phyloP scores from a whole-genome alignment of 2,888 invertebrate species.

The Saturnia pavonia region DNA sequence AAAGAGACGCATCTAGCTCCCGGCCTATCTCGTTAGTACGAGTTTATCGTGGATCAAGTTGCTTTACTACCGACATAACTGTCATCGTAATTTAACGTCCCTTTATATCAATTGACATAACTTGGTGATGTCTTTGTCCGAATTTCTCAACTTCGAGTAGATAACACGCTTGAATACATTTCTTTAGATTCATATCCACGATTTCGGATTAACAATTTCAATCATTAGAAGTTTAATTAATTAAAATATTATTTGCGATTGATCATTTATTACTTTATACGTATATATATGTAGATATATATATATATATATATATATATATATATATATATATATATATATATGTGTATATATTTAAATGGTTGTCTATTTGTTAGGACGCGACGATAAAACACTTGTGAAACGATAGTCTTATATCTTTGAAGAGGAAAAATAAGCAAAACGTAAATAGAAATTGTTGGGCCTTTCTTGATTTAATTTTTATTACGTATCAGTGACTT shows the following conservation, averaged over 20 bases:
- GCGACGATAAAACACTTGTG: no score
- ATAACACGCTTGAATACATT: slow-evolving; percentile 54
- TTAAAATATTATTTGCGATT: neutral
- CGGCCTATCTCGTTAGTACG: slow-evolving; percentile 45
- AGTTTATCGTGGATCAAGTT: slow-evolving; percentile 55
- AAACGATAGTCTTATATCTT: neutral
- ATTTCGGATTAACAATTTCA: slow-evolving; percentile 33
- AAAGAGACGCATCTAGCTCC: slow-evolving; percentile 14
- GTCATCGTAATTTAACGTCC: slow-evolving; percentile 72
- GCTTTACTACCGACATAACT: slow-evolving; percentile 64
- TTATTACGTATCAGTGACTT: slow-evolving; percentile 1
- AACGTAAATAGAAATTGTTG: neutral
- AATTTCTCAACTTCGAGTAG: slow-evolving; percentile 50
- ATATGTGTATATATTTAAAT: no score
- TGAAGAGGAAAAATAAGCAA: neutral
- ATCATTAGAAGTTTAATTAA: neutral
- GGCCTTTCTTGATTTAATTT: neutral
- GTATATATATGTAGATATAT: no score
- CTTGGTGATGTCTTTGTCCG: slow-evolving; percentile 67
- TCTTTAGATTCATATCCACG: slow-evolving; percentile 38
- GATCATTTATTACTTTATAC: no score
- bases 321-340: no score
- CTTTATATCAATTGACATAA: slow-evolving; percentile 73
- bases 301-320: no score
- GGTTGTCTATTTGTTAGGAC: no score